Conservation (phyloP, 2,797 vertebrate genomes). For the Adelosebastes latens region DNA sequence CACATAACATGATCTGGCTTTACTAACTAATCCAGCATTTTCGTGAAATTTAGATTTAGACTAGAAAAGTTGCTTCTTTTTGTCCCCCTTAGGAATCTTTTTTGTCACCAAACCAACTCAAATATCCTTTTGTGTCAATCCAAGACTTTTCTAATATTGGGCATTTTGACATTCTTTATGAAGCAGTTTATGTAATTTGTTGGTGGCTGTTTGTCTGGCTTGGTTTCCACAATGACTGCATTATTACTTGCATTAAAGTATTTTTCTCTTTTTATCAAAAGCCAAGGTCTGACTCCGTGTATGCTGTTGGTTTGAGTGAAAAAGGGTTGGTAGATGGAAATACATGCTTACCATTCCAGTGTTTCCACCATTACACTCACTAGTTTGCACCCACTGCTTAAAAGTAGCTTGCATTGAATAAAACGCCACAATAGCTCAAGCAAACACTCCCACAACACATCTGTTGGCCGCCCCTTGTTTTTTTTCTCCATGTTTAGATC, state of each 20-base stretch:
- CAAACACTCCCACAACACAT: constrained; percentile 40
- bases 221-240: constrained; percentile 29
- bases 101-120: background rate
- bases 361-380: constrained; percentile 31
- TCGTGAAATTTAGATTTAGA: background rate
- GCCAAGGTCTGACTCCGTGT: constrained; percentile 9
- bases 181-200: constrained; percentile 14
- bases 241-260: constrained; percentile 21
- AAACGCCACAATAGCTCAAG: constrained; percentile 66
- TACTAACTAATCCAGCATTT: background rate
- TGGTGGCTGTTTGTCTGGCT: constrained; percentile 31
- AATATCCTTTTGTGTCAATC: background rate
- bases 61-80: background rate
- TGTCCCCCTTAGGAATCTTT: background rate
- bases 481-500: constrained; percentile 33
- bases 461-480: constrained; percentile 38
- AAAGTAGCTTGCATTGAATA: constrained; percentile 63
- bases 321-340: constrained; percentile 27
- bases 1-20: background rate
- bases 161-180: constrained; percentile 2
- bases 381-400: constrained; percentile 33
- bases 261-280: constrained; percentile 14
- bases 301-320: constrained; percentile 7
- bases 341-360: constrained; percentile 50
- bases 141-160: background rate